Conservation (phyloP, 2,113 vertebrate species). For the Rissa tridactyla region DNA sequence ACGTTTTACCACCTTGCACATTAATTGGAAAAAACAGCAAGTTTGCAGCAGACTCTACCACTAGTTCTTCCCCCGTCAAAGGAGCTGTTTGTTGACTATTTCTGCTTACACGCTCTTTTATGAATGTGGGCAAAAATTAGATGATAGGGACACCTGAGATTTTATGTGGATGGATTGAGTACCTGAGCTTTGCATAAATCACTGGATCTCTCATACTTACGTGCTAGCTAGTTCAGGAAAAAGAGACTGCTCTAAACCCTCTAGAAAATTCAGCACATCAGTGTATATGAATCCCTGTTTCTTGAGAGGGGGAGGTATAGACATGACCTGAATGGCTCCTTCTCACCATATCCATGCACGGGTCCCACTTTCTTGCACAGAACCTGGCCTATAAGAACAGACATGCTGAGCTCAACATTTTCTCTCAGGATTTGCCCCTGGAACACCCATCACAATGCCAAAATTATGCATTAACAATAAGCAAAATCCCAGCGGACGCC, state of each 20-base stretch:
- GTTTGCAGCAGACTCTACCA: background rate
- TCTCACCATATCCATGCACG: background rate
- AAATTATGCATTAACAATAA: background rate
- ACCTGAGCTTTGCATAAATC: background rate
- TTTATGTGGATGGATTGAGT: background rate
- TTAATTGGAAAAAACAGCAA: background rate
- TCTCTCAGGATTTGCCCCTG: background rate
- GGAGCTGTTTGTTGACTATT: background rate
- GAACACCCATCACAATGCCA: background rate
- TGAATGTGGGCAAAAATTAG: background rate
- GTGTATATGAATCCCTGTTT: background rate
- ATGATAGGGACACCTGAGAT: background rate
- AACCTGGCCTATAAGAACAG: background rate
- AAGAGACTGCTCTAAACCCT: background rate
- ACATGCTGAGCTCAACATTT: background rate
- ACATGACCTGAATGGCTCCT: background rate
- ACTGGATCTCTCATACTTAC: background rate
- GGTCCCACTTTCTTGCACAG: background rate
- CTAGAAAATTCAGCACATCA: background rate
- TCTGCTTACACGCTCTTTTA: accelerated
- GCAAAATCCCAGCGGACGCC: background rate
- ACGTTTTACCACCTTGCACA: background rate
- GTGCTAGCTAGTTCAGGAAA: background rate
- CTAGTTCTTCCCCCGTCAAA: background rate
- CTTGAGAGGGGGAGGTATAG: background rate